Evolutionary conservation across 2,888 invertebrate species (phyloP).

Genomic region (Orthosia gracilis): DNA sequence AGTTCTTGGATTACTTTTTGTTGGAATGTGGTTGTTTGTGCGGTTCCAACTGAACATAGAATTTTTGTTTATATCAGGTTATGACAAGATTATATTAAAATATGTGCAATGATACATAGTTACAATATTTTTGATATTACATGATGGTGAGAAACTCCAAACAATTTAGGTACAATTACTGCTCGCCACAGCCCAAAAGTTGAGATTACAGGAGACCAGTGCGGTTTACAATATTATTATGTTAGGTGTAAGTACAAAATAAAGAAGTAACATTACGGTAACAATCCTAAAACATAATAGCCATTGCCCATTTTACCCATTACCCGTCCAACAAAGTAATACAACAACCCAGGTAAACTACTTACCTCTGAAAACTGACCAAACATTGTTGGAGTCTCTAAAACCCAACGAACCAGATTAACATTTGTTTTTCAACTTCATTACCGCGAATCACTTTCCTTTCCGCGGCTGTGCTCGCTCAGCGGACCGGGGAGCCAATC

Average conservation of each 20-base stretch:
- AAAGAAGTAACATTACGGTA: not conserved
- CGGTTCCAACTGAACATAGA: not conserved
- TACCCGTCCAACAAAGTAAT: conserved; percentile 24
- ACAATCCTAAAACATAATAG: conserved; percentile 13
- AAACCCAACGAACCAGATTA: conserved; percentile 50
- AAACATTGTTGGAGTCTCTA: conserved; percentile 35
- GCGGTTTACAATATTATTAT: not conserved
- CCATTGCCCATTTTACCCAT: conserved; percentile 12
- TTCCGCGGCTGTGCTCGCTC: conserved; percentile 27
- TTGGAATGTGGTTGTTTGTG: conserved; percentile 29
- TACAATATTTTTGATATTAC: too few relatives aligned
- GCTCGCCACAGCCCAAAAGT: not conserved
- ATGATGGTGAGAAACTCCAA: too few relatives aligned
- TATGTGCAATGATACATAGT: not conserved
- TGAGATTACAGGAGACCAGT: not conserved
- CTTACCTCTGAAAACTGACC: conserved; percentile 39
- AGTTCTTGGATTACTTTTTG: conserved; percentile 9
- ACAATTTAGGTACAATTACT: too few relatives aligned
- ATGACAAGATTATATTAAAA: not conserved
- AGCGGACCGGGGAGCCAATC: conserved; percentile 23
- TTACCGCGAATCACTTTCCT: conserved; percentile 44
- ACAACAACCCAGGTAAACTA: conserved; percentile 24
- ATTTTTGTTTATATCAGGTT: not conserved
- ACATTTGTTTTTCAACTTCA: conserved; percentile 54
- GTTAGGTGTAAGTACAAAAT: not conserved